Evolutionary conservation across 2,797 vertebrate genomes (phyloP).

Genomic region (Coregonus suidteri): DNA sequence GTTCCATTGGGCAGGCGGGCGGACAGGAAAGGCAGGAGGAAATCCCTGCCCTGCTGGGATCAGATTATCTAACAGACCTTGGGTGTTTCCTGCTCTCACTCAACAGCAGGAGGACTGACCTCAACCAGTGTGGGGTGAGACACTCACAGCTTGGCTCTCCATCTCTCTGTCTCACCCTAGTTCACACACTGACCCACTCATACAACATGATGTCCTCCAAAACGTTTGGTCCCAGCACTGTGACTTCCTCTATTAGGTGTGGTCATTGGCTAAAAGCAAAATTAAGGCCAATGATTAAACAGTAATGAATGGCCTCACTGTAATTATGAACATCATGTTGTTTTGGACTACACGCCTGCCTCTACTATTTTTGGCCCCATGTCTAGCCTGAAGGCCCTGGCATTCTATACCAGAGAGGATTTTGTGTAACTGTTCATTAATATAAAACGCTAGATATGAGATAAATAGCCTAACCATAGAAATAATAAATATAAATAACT

Average conservation of each 20-base stretch:
- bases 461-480: too few relatives aligned
- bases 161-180: not conserved
- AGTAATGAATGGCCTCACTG: not conserved
- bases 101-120: not conserved
- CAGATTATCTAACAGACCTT: not conserved
- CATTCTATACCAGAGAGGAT: not conserved
- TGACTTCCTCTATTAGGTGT: constrained; percentile 8
- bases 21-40: constrained; percentile 14
- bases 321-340: not conserved
- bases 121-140: not conserved
- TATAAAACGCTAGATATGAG: not conserved
- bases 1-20: constrained; percentile 1
- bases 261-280: not conserved
- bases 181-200: not conserved
- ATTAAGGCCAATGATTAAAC: not conserved
- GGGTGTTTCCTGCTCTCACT: not conserved
- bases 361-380: not conserved
- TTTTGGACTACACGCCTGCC: not conserved
- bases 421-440: not conserved
- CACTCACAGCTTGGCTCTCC: not conserved
- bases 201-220: not conserved
- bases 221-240: not conserved
- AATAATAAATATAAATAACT: too few relatives aligned
- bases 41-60: constrained; percentile 6
- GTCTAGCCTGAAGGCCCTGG: not conserved